phyloP scores from a whole-genome alignment of 1,140 invertebrate species.

The Drosophila navojoa region DNA sequence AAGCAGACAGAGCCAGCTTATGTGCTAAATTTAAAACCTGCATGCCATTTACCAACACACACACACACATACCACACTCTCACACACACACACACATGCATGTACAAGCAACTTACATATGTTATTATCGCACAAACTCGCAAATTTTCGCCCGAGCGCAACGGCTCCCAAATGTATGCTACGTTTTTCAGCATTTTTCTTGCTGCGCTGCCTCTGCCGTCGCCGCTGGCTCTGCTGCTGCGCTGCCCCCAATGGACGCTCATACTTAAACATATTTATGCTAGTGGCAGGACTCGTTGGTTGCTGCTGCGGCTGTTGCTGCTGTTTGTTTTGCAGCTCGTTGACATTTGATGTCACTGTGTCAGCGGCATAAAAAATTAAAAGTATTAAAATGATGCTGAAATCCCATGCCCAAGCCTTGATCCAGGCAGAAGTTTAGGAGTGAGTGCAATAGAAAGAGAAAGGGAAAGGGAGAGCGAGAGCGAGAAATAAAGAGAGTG shows the following conservation, averaged over 20 bases:
- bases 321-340: slow-evolving; percentile 76
- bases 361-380: slow-evolving; percentile 79
- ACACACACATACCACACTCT: slow-evolving; percentile 16
- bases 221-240: not conserved
- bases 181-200: slow-evolving; percentile 70
- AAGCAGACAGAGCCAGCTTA: slow-evolving; percentile 61
- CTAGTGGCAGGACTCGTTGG: slow-evolving; percentile 36
- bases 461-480: not conserved
- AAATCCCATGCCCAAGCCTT: slow-evolving; percentile 5
- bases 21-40: slow-evolving; percentile 71
- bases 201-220: slow-evolving; percentile 37
- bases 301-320: slow-evolving; percentile 40
- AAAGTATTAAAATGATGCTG: slow-evolving; percentile 78
- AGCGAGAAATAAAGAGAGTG: not conserved
- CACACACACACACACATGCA: slow-evolving; percentile 8
- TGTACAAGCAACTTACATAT: slow-evolving; percentile 73
- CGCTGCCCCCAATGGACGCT: slow-evolving; percentile 61
- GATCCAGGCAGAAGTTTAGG: not conserved
- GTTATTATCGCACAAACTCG: slow-evolving; percentile 80
- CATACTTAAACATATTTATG: slow-evolving; percentile 66
- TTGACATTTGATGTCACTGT: slow-evolving; percentile 80
- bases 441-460: not conserved
- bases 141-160: slow-evolving; percentile 73
- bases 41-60: slow-evolving; percentile 46
- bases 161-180: slow-evolving; percentile 78